Evolutionary conservation across 2,797 vertebrate species (phyloP).

Genomic region (Neoniphon sammara): DNA sequence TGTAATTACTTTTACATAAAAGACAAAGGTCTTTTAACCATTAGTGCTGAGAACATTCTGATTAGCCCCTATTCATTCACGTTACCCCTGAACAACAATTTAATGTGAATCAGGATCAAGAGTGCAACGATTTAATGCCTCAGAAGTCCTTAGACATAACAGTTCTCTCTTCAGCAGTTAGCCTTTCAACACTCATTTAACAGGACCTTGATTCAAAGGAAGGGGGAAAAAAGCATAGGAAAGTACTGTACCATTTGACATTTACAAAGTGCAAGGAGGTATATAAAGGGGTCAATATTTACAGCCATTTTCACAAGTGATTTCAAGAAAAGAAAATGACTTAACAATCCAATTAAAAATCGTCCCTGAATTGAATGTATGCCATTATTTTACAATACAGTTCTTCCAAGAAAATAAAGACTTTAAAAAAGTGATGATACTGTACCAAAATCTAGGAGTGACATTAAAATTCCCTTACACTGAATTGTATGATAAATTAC

Average conservation of each 20-base stretch:
- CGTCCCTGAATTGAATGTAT: constrained; percentile 45
- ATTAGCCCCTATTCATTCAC: constrained; percentile 60
- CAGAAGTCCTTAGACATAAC: constrained; percentile 42
- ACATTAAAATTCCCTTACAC: constrained; percentile 31
- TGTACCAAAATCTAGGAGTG: constrained; percentile 6
- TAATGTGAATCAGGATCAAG: constrained; percentile 37
- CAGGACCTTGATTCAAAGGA: constrained; percentile 34
- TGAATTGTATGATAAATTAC: constrained; percentile 38
- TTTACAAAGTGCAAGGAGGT: constrained; percentile 48
- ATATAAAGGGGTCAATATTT: constrained; percentile 20
- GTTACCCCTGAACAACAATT: constrained; percentile 43
- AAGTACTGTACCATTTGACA: constrained; percentile 42
- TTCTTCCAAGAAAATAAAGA: constrained; percentile 19
- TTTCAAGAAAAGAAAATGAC: constrained; percentile 16
- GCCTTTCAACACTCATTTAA: constrained; percentile 37
- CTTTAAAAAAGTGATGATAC: constrained; percentile 6
- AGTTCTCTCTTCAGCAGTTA: constrained; percentile 37
- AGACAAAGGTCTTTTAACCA: constrained; percentile 62
- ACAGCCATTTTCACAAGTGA: constrained; percentile 31
- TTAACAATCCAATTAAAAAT: constrained; percentile 29
- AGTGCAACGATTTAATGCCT: constrained; percentile 44
- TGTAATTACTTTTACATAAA: constrained; percentile 52
- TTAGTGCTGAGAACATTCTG: constrained; percentile 44
- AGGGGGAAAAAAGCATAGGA: constrained; percentile 5
- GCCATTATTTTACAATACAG: constrained; percentile 24